phyloP scores from a whole-genome alignment of 2,113 vertebrate genomes.

The Odocoileus virginianus region DNA sequence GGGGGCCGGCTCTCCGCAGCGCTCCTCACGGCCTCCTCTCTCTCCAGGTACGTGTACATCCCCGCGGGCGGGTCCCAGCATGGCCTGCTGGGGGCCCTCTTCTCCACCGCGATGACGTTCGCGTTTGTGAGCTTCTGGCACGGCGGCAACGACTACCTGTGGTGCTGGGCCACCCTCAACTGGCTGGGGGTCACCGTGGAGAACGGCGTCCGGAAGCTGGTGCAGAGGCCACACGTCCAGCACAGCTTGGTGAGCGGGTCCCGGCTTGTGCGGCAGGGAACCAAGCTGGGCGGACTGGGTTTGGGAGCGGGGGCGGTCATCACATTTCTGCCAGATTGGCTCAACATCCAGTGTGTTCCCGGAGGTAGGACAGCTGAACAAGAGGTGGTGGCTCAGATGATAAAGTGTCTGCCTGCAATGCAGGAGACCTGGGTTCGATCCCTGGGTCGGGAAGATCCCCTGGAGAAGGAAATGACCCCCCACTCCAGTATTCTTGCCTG shows the following conservation, averaged over 20 bases:
- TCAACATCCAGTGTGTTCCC: neutral
- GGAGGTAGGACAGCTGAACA: neutral
- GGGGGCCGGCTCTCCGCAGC: rapidly evolving
- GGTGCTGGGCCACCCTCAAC: constrained; percentile 93
- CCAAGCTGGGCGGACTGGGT: too few species aligned
- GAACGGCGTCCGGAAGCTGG: constrained; percentile 81
- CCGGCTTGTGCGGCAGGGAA: neutral
- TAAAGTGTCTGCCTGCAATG: rapidly evolving
- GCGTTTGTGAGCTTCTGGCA: constrained; percentile 97
- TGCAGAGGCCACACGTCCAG: constrained; percentile 78
- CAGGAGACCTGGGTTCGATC: neutral
- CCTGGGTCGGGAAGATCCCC: neutral
- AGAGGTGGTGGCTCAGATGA: neutral
- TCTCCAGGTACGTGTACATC: constrained; percentile 93
- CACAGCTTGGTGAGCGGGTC: constrained; percentile 84
- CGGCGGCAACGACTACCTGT: constrained; percentile 91
- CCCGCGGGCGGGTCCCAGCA: constrained; percentile 91
- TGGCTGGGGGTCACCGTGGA: constrained; percentile 92
- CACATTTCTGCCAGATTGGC: neutral
- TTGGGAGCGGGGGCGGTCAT: neutral
- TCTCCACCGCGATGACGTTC: constrained; percentile 91
- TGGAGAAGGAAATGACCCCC: neutral
- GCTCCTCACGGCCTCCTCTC: constrained; percentile 31
- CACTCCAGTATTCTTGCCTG: neutral
- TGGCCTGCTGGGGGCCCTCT: constrained; percentile 81